These are phyloP conservation scores for Dinoponera quadriceps DNA, from an alignment of 1,140 invertebrate genomes.

Conservation along the genomic window DNA sequence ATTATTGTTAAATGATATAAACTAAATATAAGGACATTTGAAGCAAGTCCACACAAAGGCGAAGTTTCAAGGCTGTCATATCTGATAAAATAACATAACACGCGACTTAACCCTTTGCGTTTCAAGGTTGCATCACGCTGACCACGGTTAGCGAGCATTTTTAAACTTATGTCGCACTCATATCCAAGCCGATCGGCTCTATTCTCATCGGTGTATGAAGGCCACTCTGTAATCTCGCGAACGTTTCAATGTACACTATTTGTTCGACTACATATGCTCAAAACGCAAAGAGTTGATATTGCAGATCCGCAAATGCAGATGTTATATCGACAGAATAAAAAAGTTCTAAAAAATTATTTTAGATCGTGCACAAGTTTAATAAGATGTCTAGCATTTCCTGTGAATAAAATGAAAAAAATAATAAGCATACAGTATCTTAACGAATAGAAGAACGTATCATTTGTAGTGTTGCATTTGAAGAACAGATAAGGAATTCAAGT, in stretches of 20 bases:
- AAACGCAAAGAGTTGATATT: conserved; percentile 17
- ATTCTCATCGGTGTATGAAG: conserved; percentile 33
- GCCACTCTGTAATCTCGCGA: neutral
- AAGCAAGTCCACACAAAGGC: conserved; percentile 28
- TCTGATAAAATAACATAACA: conserved; percentile 50
- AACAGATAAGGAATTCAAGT: conserved; percentile 22
- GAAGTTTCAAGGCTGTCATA: conserved; percentile 35
- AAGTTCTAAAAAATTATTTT: neutral
- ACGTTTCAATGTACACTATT: conserved; percentile 22
- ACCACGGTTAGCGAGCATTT: conserved; percentile 13
- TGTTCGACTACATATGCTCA: neutral
- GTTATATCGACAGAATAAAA: neutral
- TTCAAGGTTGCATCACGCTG: conserved; percentile 39
- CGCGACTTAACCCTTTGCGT: conserved; percentile 51
- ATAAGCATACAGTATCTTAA: neutral
- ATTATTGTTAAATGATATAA: conserved; percentile 26
- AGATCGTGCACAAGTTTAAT: neutral
- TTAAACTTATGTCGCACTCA: conserved; percentile 30
- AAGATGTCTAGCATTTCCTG: neutral
- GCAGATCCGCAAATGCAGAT: neutral
- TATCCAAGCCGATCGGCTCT: conserved; percentile 31
- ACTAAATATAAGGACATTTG: neutral
- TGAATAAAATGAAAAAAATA: neutral
- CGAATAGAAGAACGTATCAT: neutral
- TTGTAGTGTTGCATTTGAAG: conserved; percentile 1